phyloP scores from a whole-genome alignment of 2,888 invertebrate genomes.

The Ferrisia virgata region DNA sequence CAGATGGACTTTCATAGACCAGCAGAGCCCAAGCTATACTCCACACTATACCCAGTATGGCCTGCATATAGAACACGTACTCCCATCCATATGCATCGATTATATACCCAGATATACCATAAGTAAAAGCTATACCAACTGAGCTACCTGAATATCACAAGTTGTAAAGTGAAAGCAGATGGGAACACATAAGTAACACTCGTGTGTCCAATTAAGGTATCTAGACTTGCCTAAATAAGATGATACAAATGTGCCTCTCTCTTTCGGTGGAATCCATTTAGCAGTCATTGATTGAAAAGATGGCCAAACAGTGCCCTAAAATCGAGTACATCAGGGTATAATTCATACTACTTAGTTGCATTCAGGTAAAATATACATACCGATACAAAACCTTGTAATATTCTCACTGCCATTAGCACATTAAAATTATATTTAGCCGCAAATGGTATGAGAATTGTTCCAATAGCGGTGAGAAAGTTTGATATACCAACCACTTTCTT shows the following conservation, averaged over 20 bases:
- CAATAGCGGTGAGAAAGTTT: constrained; percentile 62
- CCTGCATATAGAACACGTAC: constrained; percentile 67
- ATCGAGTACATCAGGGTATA: neutral
- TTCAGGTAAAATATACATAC: constrained; percentile 56
- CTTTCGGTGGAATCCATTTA: constrained; percentile 77
- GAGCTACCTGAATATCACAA: constrained; percentile 57
- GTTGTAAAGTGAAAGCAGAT: too few relatives aligned
- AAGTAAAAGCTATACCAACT: constrained; percentile 65
- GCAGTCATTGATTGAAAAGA: constrained; percentile 76
- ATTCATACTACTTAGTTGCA: neutral
- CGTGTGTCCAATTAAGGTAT: too few relatives aligned
- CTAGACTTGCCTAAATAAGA: constrained; percentile 59
- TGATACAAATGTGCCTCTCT: constrained; percentile 69
- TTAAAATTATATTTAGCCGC: constrained; percentile 60
- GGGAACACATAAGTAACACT: too few relatives aligned
- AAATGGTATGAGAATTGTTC: constrained; percentile 66
- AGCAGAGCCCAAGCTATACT: constrained; percentile 62
- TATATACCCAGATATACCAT: constrained; percentile 68
- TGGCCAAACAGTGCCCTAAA: constrained; percentile 67
- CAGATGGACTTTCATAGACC: constrained; percentile 63
- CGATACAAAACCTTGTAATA: constrained; percentile 67
- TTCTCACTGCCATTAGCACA: constrained; percentile 61
- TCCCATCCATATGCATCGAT: constrained; percentile 68
- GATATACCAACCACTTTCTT: constrained; percentile 68
- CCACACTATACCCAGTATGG: constrained; percentile 64